Conservation (phyloP, 2,113 vertebrate species). For the Urocitellus parryii region DNA sequence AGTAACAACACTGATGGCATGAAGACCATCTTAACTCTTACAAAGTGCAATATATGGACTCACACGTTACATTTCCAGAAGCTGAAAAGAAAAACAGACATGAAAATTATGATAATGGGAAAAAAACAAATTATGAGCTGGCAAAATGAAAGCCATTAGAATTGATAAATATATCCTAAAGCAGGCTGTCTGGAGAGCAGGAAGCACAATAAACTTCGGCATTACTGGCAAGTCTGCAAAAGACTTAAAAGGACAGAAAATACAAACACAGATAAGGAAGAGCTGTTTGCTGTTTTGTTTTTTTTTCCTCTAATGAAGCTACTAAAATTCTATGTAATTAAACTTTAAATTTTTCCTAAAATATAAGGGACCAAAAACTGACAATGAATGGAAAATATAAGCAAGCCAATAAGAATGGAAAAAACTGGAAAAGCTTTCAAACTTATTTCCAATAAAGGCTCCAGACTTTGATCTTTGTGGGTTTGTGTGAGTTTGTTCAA, state of each 20-base stretch:
- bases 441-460: conserved; percentile 14
- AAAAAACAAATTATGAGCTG: neutral
- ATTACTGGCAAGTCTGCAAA: neutral
- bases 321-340: conserved; percentile 1
- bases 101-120: neutral
- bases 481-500: neutral
- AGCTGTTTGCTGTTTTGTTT: neutral
- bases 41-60: neutral
- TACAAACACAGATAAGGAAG: neutral
- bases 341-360: neutral
- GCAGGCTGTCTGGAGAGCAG: neutral
- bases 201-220: neutral
- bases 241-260: neutral
- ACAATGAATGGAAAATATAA: conserved; percentile 1
- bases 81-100: neutral
- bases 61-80: neutral
- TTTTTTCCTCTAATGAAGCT: neutral
- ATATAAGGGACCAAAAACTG: neutral
- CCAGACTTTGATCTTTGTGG: neutral
- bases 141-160: neutral
- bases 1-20: neutral
- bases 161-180: conserved; percentile 10
- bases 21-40: neutral
- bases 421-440: neutral
- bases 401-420: neutral